Conservation (phyloP, 2,797 vertebrate species). For the Microctenopoma steveboyesi region DNA sequence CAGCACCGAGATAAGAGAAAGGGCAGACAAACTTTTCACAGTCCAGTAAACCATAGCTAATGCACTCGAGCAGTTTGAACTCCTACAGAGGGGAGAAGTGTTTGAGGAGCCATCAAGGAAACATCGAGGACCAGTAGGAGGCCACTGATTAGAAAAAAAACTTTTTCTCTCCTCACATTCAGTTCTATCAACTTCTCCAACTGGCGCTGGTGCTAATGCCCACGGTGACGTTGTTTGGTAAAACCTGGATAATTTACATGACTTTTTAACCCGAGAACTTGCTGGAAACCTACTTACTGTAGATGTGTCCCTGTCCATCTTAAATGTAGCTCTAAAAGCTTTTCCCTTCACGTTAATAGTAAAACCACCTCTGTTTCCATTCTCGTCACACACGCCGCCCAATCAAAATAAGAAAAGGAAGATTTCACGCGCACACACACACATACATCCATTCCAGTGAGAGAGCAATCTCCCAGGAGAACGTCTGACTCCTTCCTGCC, state of each 20-base stretch:
- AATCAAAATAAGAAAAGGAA: slow-evolving; percentile 45
- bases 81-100: slow-evolving; percentile 26
- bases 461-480: slow-evolving; percentile 68
- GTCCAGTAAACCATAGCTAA: slow-evolving; percentile 68
- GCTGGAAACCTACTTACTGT: slow-evolving; percentile 33
- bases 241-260: slow-evolving; percentile 2
- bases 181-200: slow-evolving; percentile 44
- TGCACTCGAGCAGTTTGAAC: slow-evolving; percentile 61
- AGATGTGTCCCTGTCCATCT: slow-evolving; percentile 13
- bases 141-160: slow-evolving; percentile 40
- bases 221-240: not conserved
- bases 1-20: slow-evolving; percentile 64
- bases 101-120: slow-evolving; percentile 47
- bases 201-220: not conserved
- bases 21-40: slow-evolving; percentile 60
- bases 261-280: not conserved
- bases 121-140: slow-evolving; percentile 45
- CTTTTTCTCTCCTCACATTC: slow-evolving; percentile 35
- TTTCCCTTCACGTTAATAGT: slow-evolving; percentile 37
- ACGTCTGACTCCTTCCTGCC: slow-evolving; percentile 72
- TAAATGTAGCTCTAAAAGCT: slow-evolving; percentile 58
- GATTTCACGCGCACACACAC: slow-evolving; percentile 37
- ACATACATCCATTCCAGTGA: slow-evolving; percentile 31
- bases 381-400: slow-evolving; percentile 45
- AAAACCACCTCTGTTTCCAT: slow-evolving; percentile 59